Base-by-base conservation (phyloP, 1,140 invertebrate genomes). In the Hypothenemus hampei region DNA sequence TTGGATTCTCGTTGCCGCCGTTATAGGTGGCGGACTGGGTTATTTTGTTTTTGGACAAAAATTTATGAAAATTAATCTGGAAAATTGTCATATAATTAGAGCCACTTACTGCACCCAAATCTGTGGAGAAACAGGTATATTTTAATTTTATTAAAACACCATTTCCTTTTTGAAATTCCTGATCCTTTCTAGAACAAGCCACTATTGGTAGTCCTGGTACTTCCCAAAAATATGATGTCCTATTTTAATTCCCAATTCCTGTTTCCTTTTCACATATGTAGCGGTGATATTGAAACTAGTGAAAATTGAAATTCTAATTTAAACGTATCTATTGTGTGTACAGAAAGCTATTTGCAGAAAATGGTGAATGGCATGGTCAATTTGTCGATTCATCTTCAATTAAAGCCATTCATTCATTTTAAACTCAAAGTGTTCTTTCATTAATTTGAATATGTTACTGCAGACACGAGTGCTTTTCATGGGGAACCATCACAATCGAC, bases 21-120 rank as follows among this genome's bases (percentile, higher is more conserved):
- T 86, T 1, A 68, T 91, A 23, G 91, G 91, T 3, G 84, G 86
- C 63, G 84, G 82, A 43, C 49, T 86, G 0, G 90, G 91, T 59
- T 84, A 89, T 68, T 86, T 73, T 61, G 53, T 72, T n/a, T 73
- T 73, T 61, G 70, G 71, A 26, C 66, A 69, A 13, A 65, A 57
- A 47, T 68, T 71, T 45, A 69, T 72, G 66, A 72, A 71, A 56
- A 63, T 72, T 15, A 72, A 72, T 58, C 51, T 72, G 39, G 68
- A 72, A 60, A 73, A 72, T 54, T 70, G 69, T 48, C 65, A 67
- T 31, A 65, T 69, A 21, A 69, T 69, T 18, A 63, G 66, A 40
- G 63, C 65, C 23, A 64, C 68, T 8, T 69, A 67, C 46, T 73
- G 72, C 47, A 64, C 61, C 31, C 55, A 62, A 8, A 62, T 62